phyloP scores from a whole-genome alignment of 2,888 invertebrate genomes.

The Drosophila austrosaltans region DNA sequence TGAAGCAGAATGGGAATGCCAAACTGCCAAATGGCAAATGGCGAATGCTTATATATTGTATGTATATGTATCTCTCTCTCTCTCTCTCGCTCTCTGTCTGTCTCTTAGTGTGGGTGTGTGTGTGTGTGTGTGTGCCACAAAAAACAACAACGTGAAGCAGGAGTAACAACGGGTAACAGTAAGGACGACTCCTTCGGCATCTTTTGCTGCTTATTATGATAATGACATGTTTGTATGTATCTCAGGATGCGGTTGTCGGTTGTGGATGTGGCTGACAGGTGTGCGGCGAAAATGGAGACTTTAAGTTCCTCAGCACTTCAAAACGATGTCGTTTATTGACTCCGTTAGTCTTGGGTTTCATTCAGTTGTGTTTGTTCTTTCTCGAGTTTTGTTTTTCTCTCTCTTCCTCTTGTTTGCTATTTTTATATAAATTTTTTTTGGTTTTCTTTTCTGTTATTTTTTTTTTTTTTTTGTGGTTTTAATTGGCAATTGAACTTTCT shows the following conservation, averaged over 20 bases:
- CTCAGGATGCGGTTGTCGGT: conserved; percentile 40
- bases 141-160: neutral
- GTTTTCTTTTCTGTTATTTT: conserved; percentile 33
- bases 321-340: conserved; percentile 74
- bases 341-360: conserved; percentile 59
- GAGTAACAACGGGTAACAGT: conserved; percentile 32
- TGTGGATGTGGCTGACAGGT: conserved; percentile 51
- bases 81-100: neutral
- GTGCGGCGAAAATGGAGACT: conserved; percentile 42
- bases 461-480: conserved; percentile 38
- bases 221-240: conserved; percentile 75
- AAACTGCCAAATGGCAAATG: conserved; percentile 18
- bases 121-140: conserved; percentile 37
- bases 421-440: conserved; percentile 46
- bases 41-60: conserved; percentile 17
- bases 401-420: conserved; percentile 54
- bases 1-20: conserved; percentile 66
- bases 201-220: conserved; percentile 70
- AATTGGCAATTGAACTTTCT: conserved; percentile 68
- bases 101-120: conserved; percentile 24
- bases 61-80: neutral
- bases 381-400: conserved; percentile 38
- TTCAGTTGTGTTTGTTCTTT: conserved; percentile 26
- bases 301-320: conserved; percentile 59
- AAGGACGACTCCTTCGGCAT: conserved; percentile 52